A percentile compares a stretch with the other conserved stretches of the same genome.
Evolutionary conservation across 2,113 vertebrate species (phyloP).

Genomic region (Nannobrachium achirus): DNA sequence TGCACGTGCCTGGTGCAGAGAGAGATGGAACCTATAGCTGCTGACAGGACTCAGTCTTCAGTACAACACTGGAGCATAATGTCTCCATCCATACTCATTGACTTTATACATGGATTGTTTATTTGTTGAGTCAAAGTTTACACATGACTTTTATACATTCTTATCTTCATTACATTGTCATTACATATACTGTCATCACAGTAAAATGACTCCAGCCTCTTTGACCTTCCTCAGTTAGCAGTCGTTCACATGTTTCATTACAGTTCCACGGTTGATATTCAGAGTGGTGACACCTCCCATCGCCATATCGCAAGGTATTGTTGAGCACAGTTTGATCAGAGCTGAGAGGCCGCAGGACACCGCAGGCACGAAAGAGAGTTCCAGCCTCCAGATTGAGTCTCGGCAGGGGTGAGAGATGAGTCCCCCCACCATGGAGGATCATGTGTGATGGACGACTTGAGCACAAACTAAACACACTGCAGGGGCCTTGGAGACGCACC

Average conservation of each 20-base stretch:
- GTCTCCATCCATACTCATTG: slow-evolving; percentile 1
- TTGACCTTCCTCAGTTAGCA: too few relatives aligned
- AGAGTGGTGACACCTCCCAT: slow-evolving; percentile 8
- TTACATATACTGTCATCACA: too few relatives aligned
- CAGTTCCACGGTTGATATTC: slow-evolving; percentile 16
- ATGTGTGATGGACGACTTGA: slow-evolving; percentile 63
- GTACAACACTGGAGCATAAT: slow-evolving; percentile 18
- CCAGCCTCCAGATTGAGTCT: slow-evolving; percentile 71
- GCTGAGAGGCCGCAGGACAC: slow-evolving; percentile 49
- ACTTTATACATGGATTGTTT: slow-evolving; percentile 1
- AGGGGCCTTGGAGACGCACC: slow-evolving; percentile 58
- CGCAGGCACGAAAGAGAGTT: slow-evolving; percentile 51
- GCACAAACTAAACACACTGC: slow-evolving; percentile 58
- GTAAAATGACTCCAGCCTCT: too few relatives aligned
- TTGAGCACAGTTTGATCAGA: slow-evolving; percentile 31
- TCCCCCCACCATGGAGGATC: slow-evolving; percentile 42
- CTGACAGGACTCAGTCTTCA: slow-evolving; percentile 21
- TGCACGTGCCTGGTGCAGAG: too few relatives aligned
- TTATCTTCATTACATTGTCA: too few relatives aligned
- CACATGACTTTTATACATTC: too few relatives aligned
- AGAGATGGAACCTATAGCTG: slow-evolving; percentile 2
- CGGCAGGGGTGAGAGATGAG: slow-evolving; percentile 70
- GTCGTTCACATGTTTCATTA: background rate
- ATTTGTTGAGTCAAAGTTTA: too few relatives aligned
- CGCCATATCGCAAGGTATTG: background rate